Conservation (phyloP, 2,113 vertebrate species). For the Serilophus lunatus region DNA sequence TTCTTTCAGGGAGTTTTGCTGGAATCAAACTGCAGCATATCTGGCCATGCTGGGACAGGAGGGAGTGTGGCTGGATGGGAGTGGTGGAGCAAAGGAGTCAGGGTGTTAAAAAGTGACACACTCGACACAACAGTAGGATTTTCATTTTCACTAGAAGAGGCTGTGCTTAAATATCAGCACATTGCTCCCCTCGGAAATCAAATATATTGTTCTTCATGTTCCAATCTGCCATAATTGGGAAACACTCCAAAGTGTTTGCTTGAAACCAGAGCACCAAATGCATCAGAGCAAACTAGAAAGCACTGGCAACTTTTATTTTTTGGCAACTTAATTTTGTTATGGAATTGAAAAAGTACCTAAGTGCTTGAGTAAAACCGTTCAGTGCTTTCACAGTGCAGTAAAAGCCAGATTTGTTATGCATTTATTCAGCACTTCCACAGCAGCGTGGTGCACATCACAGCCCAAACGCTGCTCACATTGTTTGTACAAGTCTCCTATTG, state of each 20-base stretch:
- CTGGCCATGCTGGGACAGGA: not conserved
- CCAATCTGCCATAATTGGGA: not conserved
- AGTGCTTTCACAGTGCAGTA: not conserved
- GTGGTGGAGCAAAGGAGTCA: not conserved
- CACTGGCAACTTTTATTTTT: not conserved
- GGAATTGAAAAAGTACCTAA: not conserved
- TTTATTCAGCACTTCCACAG: not conserved
- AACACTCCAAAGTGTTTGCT: not conserved
- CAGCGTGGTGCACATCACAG: not conserved
- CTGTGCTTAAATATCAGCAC: not conserved
- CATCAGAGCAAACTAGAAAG: not conserved
- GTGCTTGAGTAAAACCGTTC: not conserved
- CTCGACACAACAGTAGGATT: rapidly evolving
- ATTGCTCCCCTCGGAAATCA: not conserved
- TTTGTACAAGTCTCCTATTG: not conserved
- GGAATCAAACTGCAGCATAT: not conserved
- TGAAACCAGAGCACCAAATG: not conserved
- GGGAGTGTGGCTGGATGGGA: not conserved
- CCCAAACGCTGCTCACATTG: not conserved
- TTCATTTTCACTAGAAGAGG: not conserved
- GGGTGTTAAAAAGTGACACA: not conserved
- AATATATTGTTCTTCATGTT: not conserved
- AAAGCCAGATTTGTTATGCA: not conserved
- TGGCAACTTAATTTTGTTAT: not conserved
- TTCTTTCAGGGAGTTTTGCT: not conserved